A percentile compares a stretch with the other conserved stretches of the same genome.
Evolutionary conservation across 2,113 vertebrate species (phyloP).

Genomic region (Henicopernis longicauda): DNA sequence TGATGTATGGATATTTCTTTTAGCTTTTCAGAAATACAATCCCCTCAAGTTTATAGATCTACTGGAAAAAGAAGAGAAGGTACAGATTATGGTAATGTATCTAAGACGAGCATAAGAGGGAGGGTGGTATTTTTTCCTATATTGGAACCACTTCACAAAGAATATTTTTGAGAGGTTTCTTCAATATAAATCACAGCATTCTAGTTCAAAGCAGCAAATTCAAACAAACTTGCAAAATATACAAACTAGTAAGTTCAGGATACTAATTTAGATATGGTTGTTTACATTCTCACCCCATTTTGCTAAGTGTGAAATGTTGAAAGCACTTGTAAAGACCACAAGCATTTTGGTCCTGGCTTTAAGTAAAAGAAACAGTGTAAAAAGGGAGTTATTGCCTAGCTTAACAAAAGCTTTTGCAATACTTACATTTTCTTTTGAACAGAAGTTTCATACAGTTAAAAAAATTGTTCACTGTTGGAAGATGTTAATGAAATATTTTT

Average conservation of each 20-base stretch:
- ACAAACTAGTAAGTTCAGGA: slow-evolving; percentile 42
- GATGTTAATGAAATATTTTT: background rate
- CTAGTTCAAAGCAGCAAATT: slow-evolving; percentile 53
- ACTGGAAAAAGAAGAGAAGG: background rate
- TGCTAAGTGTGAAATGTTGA: slow-evolving; percentile 4
- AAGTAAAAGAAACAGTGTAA: background rate
- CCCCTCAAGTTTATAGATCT: background rate
- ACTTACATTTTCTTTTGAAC: background rate
- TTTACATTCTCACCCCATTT: slow-evolving; percentile 56
- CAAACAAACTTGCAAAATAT: slow-evolving; percentile 50
- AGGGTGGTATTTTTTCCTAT: background rate
- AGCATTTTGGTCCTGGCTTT: slow-evolving; percentile 23
- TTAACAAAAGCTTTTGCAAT: background rate
- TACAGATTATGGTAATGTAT: background rate
- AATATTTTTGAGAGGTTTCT: slow-evolving; percentile 35
- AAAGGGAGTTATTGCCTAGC: slow-evolving; percentile 8
- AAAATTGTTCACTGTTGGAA: background rate
- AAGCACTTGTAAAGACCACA: slow-evolving; percentile 12
- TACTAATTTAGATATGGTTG: slow-evolving; percentile 27
- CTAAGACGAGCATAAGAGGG: background rate
- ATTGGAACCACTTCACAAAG: slow-evolving; percentile 51
- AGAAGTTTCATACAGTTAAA: slow-evolving; percentile 29
- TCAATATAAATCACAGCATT: slow-evolving; percentile 17
- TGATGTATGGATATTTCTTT: background rate
- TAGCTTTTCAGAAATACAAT: background rate